These are phyloP conservation scores for Tetanocera ferruginea DNA, from an alignment of 2,888 invertebrate genomes.

Conservation along the genomic window DNA sequence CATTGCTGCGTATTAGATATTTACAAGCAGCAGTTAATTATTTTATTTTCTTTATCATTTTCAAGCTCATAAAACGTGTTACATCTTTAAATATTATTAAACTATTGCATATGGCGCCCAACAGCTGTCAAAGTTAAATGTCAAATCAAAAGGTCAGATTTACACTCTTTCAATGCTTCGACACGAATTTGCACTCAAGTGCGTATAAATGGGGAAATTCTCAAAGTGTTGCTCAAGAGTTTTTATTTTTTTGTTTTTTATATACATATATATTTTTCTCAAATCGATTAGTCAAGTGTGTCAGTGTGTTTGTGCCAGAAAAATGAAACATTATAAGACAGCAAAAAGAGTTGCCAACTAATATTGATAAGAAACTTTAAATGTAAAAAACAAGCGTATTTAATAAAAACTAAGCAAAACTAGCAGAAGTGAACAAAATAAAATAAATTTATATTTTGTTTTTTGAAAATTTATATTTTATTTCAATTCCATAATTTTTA, in stretches of 20 bases:
- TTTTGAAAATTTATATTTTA: too few species aligned
- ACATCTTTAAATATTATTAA: too few species aligned
- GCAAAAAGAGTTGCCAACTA: constrained; percentile 3
- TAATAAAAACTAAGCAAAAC: too few species aligned
- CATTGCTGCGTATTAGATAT: too few species aligned
- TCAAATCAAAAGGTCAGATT: constrained; percentile 26
- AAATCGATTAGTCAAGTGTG: constrained; percentile 12
- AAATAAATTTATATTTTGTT: too few species aligned
- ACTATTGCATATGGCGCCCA: not conserved
- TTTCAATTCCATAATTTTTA: too few species aligned
- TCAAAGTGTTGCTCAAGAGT: not conserved
- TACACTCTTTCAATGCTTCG: not conserved
- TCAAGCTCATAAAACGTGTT: too few species aligned
- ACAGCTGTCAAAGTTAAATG: constrained; percentile 26
- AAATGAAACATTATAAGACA: not conserved
- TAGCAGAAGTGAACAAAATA: too few species aligned
- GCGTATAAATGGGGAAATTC: constrained; percentile 1
- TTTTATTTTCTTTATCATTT: too few species aligned
- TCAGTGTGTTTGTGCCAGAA: not conserved
- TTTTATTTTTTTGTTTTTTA: not conserved
- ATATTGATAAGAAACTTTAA: not conserved
- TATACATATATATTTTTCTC: not conserved
- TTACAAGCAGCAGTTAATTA: too few species aligned
- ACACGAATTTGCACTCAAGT: constrained; percentile 18
- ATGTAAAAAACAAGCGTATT: not conserved